Base-by-base conservation (phyloP, 2,888 invertebrate genomes). In the Tachystola acroxantha region DNA sequence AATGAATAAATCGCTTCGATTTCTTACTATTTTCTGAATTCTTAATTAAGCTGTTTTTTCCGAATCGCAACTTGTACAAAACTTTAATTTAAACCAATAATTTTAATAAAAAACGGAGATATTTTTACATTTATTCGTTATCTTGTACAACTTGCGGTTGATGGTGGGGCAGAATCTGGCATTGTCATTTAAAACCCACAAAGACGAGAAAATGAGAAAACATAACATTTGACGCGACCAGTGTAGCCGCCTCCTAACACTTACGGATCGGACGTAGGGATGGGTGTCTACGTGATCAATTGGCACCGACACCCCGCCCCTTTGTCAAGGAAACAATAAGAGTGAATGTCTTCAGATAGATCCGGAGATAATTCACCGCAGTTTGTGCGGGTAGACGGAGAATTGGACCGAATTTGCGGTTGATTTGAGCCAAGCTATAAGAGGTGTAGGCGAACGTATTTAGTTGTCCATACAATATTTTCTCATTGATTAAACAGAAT, bases 321-420 rank as follows among this genome's bases (percentile, higher is more conserved):
- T 67, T 70, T 70, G 69, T 67, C 59, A 53, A 57, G 58, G 57
- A 66, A 69, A 69, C 70, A 70, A 70, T 70, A 64, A 63, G 61
- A 53, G 50, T 34, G 54, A 57, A 65, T 59, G 64, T 60, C 69
- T 66, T 60, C 57, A 56, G 58, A 61, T 54, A 64, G 62, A 61
- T 59, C 50, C 48, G 52, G 10, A 50, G 65, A 61, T 64, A 61
- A 57, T 50, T 59, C 53, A 50, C 43, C 33, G 42, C 28, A 45
- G 36, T 31, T 35, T 31, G 38, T 11, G 27, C 11, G 34, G 30
- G 24, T 24, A 34, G 12, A 6, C 7, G 16, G 28, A 27, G 43
- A 37, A 41, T 42, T 33, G 41, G 35, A 36, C 37, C 24, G 32
- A 37, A 40, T 28, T 32, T 13, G 22, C 29, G 40, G 34, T 45